phyloP scores from a whole-genome alignment of 2,888 invertebrate genomes.

The Protonemura montana region DNA sequence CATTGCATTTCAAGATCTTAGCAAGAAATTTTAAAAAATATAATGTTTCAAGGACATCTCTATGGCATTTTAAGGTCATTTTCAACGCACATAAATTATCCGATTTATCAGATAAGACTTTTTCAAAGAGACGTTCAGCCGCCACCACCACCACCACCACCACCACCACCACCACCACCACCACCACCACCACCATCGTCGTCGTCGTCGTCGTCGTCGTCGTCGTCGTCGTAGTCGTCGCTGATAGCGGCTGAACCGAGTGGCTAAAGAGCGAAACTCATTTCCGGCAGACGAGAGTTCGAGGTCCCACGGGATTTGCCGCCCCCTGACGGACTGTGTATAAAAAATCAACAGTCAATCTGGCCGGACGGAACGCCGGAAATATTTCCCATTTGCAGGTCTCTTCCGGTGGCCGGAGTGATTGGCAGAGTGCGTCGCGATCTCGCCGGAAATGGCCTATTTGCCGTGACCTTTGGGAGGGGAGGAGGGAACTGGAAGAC shows the following conservation, averaged over 20 bases:
- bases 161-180: too few species aligned
- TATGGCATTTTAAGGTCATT: too few species aligned
- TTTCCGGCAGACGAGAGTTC: neutral
- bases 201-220: neutral
- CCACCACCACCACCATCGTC: too few species aligned
- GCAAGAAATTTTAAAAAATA: too few species aligned
- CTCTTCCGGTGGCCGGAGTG: neutral
- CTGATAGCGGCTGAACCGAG: neutral
- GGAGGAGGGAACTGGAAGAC: neutral
- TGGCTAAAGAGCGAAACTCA: constrained; percentile 24
- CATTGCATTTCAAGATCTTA: too few species aligned
- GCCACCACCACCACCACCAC: too few species aligned
- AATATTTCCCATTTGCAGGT: neutral
- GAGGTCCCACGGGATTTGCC: neutral
- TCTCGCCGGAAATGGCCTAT: constrained; percentile 1
- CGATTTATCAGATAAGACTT: too few species aligned
- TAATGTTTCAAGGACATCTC: too few species aligned
- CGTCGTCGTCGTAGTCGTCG: neutral
- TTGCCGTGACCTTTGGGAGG: neutral
- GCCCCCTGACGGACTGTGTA: neutral
- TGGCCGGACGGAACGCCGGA: neutral
- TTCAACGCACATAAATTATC: too few species aligned
- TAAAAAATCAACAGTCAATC: constrained; percentile 32
- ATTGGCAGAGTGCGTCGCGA: neutral
- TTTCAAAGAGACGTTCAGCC: too few species aligned